Evolutionary conservation across 2,113 vertebrate genomes (phyloP), one percentile per base, ranked within the genome.

Genomic region (Lasiurus borealis): DNA sequence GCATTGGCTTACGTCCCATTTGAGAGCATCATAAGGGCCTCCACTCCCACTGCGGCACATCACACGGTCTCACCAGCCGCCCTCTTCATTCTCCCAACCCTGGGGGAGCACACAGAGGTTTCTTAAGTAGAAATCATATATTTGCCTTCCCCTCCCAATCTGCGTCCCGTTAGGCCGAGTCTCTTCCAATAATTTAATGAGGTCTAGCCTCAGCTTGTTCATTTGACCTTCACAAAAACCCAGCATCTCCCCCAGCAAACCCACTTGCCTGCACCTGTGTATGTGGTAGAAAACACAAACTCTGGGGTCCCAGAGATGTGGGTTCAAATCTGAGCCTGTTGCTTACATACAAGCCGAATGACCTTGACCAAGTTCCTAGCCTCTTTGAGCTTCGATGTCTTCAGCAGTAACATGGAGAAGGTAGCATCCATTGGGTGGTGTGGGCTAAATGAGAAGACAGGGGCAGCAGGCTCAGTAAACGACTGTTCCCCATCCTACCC

Each of bases 281-380:
- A 21, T 68, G 36, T 13, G 62, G 19, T 59, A 46, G 18, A 1
- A 50, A 69, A 71, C 50, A 78, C 23, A 64, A 91, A 66, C 18
- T 80, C 44, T 73, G n/a, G 75, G 80, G 11, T 54, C 80, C 6
- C 3, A 64, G 71, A 94, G 90, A 78, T 59, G 18, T 16, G 34
- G 82, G 68, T 89, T 85, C 78, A 87, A 93, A 82, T 87, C n/a
- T 78, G 31, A 92, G 66, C 52, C 57, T 54, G 13, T 25, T 86
- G 46, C 83, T 92, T 82, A 34, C 12, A 27, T 62, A 62, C 25
- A 62, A 92, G 72, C 69, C 77, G 25, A 88, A 59, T 75, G 36
- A 88, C 69, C 44, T 54, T 91, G 90, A 71, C 68, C 85, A 91
- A 6, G 44, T 44, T 72, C 57, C 82, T 52, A 71, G 82, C 19